Evolutionary conservation across 2,888 invertebrate species (phyloP), one percentile per base, ranked within the genome.

Genomic region (Luperina testacea): DNA sequence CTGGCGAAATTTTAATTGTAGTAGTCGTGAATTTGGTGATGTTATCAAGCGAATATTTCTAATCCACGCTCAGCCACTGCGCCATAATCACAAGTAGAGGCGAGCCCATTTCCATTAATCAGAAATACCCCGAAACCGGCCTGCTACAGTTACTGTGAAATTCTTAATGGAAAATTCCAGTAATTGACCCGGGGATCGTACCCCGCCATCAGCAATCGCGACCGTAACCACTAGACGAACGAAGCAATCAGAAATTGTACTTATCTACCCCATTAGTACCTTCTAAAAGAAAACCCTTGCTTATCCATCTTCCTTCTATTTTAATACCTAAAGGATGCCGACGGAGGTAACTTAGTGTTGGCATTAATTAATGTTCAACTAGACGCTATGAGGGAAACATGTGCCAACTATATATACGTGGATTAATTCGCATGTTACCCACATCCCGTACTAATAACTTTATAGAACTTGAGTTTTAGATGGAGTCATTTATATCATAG

Each of bases 291-390:
- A 32, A n/a, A n/a, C 20, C 17, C 20, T 15, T 61, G 17, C n/a
- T 7, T 27, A 27, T 2, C 13, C 24, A n/a, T 59, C 17, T 32
- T 4, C 32, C 17, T 38, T 42, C 82, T 24, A n/a, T 51, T 51
- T n/a, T 61, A 38, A 61, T 53, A 61, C 20, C 2, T 57, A 63
- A 57, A 77, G 51, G 15, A 59, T 65, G 24, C n/a, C 11, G n/a
- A 42, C 38, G 8, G 4, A n/a, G 27, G 32, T 61, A 84, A 84
- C 45, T 78, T 64, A 65, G 79, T 78, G 65, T 53, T 53, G 45
- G 38, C 79, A 32, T 78, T 81, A 81, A 81, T 81, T 61, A 84
- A 84, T 78, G 70, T 81, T 83, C 17, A 65, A 38, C 70, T 45
- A 78, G 78, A 63, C 20, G 53, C 27, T 69, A 17, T 59, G 59